These are phyloP conservation scores for Simalia tracyae DNA, from an alignment of 2,797 vertebrate genomes.

Conservation along the genomic window DNA sequence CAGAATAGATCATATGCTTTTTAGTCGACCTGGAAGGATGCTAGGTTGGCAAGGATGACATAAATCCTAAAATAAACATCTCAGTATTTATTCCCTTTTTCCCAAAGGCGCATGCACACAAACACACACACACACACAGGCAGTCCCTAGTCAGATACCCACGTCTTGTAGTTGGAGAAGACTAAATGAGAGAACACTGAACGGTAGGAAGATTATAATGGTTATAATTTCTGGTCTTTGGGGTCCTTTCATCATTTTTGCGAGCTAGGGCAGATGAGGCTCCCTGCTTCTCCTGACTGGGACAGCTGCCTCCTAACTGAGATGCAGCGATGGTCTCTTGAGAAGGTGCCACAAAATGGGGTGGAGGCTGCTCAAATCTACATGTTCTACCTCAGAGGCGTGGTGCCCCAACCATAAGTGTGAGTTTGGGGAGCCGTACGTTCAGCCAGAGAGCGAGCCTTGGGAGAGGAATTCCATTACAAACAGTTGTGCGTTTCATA, in stretches of 20 bases:
- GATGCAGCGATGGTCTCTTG: neutral
- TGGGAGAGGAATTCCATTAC: neutral
- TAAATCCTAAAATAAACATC: neutral
- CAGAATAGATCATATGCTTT: neutral
- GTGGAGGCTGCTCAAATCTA: neutral
- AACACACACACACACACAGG: neutral
- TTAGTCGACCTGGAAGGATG: neutral
- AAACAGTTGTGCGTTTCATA: slow-evolving; percentile 15
- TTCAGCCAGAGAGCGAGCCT: neutral
- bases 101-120: neutral
- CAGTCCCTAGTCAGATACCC: neutral
- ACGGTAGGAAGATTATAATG: neutral
- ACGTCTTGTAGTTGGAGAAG: neutral
- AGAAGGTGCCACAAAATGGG: neutral
- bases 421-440: neutral
- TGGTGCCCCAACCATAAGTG: neutral
- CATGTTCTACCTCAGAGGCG: neutral
- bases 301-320: no score
- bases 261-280: no score
- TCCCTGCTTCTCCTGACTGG: neutral
- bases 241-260: neutral
- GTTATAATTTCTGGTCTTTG: neutral
- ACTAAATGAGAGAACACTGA: neutral
- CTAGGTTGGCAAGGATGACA: neutral
- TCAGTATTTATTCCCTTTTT: neutral